Conservation (phyloP, 2,888 invertebrate species). For the Pachydiplax longipennis region DNA sequence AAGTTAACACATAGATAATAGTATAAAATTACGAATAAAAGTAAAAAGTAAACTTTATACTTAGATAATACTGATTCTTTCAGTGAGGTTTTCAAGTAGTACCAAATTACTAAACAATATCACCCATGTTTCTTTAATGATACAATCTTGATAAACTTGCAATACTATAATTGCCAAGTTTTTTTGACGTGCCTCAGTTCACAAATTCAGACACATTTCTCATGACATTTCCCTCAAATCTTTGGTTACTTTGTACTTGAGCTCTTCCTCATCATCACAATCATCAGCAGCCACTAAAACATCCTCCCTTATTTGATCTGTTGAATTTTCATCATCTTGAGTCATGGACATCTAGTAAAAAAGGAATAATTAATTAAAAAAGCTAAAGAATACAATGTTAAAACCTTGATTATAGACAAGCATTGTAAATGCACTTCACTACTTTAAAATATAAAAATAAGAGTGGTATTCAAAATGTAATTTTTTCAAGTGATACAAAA, state of each 20-base stretch:
- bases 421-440: neutral
- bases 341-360: slow-evolving; percentile 12
- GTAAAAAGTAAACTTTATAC: neutral
- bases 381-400: neutral
- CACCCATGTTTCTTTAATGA: neutral
- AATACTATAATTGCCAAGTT: neutral
- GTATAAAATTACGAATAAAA: slow-evolving; percentile 18
- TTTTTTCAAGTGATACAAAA: too few relatives aligned
- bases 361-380: too few relatives aligned
- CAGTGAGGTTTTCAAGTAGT: slow-evolving; percentile 24
- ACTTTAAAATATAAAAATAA: too few relatives aligned
- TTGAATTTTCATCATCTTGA: slow-evolving; percentile 13
- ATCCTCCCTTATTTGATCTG: slow-evolving; percentile 1
- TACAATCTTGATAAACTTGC: neutral
- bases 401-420: neutral
- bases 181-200: neutral
- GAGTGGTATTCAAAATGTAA: too few relatives aligned
- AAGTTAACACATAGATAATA: slow-evolving; percentile 21
- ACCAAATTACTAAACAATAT: neutral
- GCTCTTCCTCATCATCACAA: slow-evolving; percentile 39
- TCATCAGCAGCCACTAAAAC: slow-evolving; percentile 9
- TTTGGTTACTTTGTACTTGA: slow-evolving; percentile 39
- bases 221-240: slow-evolving; percentile 26
- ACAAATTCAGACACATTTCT: neutral
- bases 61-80: slow-evolving; percentile 22